Percentiles rank a stretch among this genome's conserved stretches.
Conservation (phyloP, 1,140 invertebrate genomes). For the Musca vetustissima region DNA sequence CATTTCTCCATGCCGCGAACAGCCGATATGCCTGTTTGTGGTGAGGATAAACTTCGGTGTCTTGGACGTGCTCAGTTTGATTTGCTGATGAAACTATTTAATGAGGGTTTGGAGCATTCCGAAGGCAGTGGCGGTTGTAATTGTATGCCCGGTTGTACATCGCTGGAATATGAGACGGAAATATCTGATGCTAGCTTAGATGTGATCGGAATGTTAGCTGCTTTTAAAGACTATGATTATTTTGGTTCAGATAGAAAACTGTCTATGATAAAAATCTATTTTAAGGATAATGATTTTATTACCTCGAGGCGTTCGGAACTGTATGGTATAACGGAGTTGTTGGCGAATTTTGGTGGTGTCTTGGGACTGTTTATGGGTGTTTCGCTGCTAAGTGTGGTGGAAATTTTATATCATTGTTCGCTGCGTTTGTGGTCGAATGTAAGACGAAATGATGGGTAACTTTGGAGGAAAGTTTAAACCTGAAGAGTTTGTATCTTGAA, state of each 20-base stretch:
- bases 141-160: slow-evolving; percentile 69
- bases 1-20: slow-evolving; percentile 62
- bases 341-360: slow-evolving; percentile 62
- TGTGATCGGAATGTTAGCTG: slow-evolving; percentile 58
- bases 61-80: slow-evolving; percentile 53
- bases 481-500: too few species aligned
- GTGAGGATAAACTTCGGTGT: slow-evolving; percentile 57
- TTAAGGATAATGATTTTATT: slow-evolving; percentile 61
- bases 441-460: slow-evolving; percentile 20
- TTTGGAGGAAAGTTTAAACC: too few species aligned
- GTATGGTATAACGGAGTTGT: slow-evolving; percentile 61
- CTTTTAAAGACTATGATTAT: slow-evolving; percentile 47
- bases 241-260: slow-evolving; percentile 51
- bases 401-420: slow-evolving; percentile 66
- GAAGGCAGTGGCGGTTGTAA: slow-evolving; percentile 58
- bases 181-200: slow-evolving; percentile 68
- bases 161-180: slow-evolving; percentile 67
- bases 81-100: slow-evolving; percentile 62
- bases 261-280: slow-evolving; percentile 57
- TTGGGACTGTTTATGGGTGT: slow-evolving; percentile 64
- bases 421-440: slow-evolving; percentile 51
- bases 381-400: slow-evolving; percentile 66
- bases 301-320: slow-evolving; percentile 60
- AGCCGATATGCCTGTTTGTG: slow-evolving; percentile 63
- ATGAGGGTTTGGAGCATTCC: slow-evolving; percentile 41